phyloP scores from a whole-genome alignment of 2,888 invertebrate genomes.

The Drosophila formosana region DNA sequence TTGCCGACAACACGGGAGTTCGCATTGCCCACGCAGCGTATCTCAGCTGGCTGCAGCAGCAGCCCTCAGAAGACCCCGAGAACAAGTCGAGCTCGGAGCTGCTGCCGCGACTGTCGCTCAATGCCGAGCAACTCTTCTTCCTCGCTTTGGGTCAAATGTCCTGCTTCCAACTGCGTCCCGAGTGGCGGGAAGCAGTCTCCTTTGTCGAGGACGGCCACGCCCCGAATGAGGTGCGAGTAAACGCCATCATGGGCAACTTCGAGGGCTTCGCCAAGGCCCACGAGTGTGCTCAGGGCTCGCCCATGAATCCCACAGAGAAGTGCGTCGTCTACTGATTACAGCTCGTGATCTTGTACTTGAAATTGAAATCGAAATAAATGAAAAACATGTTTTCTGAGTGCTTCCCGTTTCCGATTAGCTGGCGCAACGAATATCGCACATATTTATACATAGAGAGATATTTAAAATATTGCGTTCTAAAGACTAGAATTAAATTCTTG shows the following conservation, averaged over 20 bases:
- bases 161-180: conserved; percentile 67
- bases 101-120: conserved; percentile 70
- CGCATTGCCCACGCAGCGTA: conserved; percentile 81
- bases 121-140: conserved; percentile 80
- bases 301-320: conserved; percentile 79
- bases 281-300: conserved; percentile 63
- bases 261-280: conserved; percentile 73
- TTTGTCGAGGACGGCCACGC: conserved; percentile 56
- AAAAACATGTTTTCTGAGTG: neutral
- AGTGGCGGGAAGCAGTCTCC: conserved; percentile 38
- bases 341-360: conserved; percentile 41
- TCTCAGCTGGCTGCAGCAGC: conserved; percentile 65
- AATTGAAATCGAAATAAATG: conserved; percentile 47
- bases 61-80: neutral
- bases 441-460: too few species aligned
- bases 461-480: too few species aligned
- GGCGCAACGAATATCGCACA: neutral
- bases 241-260: conserved; percentile 78
- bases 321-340: conserved; percentile 69
- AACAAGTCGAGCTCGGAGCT: conserved; percentile 47
- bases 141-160: conserved; percentile 77
- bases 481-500: too few species aligned
- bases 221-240: conserved; percentile 73
- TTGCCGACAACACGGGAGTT: conserved; percentile 83
- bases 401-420: conserved; percentile 34